These are phyloP conservation scores for Hyles vespertilio DNA, from an alignment of 1,140 invertebrate species.

Conservation along the genomic window DNA sequence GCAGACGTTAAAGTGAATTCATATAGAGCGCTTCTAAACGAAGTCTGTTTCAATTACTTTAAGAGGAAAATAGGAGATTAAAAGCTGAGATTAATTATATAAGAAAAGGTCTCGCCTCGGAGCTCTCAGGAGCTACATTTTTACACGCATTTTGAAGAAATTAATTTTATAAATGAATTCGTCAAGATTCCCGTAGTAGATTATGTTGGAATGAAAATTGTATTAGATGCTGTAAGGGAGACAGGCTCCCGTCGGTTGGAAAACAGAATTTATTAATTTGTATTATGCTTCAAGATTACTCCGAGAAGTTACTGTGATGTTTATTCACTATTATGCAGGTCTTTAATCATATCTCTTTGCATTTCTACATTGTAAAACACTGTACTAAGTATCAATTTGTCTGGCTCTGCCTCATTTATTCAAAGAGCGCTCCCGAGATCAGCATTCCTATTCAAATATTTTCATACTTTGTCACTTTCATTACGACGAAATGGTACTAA, in stretches of 20 bases:
- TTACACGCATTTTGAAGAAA: conserved; percentile 24
- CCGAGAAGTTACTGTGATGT: background rate
- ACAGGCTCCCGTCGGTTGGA: conserved; percentile 10
- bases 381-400: too few relatives aligned
- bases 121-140: conserved; percentile 27
- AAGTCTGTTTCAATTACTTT: conserved; percentile 26
- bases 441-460: too few relatives aligned
- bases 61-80: conserved; percentile 33
- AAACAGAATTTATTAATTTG: conserved; percentile 17
- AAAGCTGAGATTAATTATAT: conserved; percentile 43
- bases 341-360: too few relatives aligned
- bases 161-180: conserved; percentile 40
- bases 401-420: too few relatives aligned
- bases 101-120: conserved; percentile 25
- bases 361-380: too few relatives aligned
- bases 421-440: too few relatives aligned
- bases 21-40: conserved; percentile 3
- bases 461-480: too few relatives aligned
- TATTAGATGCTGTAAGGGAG: conserved; percentile 20
- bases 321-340: too few relatives aligned
- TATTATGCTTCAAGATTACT: conserved; percentile 13
- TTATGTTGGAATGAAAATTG: conserved; percentile 27
- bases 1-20: too few relatives aligned
- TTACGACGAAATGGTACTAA: too few relatives aligned
- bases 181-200: conserved; percentile 33